These are phyloP conservation scores for Eupithecia inturbata DNA, from an alignment of 2,888 invertebrate species.

Conservation along the genomic window DNA sequence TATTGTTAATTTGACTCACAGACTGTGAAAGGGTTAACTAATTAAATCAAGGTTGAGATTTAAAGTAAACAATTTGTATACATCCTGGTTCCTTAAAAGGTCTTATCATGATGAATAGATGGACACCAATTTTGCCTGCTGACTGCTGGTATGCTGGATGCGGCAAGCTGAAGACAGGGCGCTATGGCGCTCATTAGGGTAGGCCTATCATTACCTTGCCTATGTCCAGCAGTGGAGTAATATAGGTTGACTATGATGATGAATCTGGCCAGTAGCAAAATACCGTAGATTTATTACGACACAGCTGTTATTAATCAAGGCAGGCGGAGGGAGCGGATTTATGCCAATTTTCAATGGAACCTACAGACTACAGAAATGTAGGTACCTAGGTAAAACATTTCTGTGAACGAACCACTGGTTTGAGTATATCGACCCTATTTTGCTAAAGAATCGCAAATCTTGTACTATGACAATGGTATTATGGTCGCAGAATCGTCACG, in stretches of 20 bases:
- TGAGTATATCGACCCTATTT: background rate
- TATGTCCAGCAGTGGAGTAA: background rate
- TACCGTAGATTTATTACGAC: slow-evolving; percentile 4
- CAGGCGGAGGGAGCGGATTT: background rate
- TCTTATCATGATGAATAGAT: background rate
- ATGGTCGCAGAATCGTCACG: background rate
- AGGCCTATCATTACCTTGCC: too few species aligned
- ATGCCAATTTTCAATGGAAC: background rate
- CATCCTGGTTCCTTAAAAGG: background rate
- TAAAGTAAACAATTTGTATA: background rate
- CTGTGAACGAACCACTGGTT: background rate
- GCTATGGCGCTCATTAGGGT: too few species aligned
- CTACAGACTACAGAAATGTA: background rate
- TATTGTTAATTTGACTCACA: background rate
- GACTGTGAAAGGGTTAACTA: background rate
- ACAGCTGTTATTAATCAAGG: background rate
- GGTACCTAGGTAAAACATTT: background rate
- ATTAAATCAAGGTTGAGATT: background rate
- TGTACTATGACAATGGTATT: background rate
- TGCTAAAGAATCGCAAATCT: background rate
- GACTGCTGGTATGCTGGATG: too few species aligned
- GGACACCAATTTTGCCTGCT: background rate
- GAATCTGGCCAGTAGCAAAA: background rate
- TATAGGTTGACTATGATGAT: too few species aligned
- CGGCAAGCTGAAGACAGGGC: too few species aligned